Conservation (phyloP, 2,888 invertebrate species). For the Phragmatobia fuliginosa region DNA sequence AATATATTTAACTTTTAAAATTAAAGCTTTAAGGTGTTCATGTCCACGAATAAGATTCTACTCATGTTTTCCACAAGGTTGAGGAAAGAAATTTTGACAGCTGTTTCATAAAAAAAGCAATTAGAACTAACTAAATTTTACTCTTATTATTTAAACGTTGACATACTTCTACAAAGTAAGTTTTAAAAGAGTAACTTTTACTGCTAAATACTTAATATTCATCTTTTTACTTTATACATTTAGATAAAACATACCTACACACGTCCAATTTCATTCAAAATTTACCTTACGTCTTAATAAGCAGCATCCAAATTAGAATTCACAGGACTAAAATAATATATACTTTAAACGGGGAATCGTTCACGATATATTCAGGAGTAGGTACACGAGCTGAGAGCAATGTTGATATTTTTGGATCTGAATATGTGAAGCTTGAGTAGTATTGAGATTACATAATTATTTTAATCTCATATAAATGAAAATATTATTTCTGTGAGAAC, state of each 20-base stretch:
- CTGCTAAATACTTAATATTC: not conserved
- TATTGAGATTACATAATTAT: constrained; percentile 1
- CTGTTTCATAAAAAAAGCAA: not conserved
- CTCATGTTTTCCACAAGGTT: too few relatives aligned
- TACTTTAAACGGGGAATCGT: constrained; percentile 1
- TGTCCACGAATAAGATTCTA: too few relatives aligned
- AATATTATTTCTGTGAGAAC: constrained; percentile 3
- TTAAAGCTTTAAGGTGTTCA: too few relatives aligned
- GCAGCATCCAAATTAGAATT: not conserved
- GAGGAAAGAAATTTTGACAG: too few relatives aligned
- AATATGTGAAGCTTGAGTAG: constrained; percentile 3
- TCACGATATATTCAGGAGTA: not conserved
- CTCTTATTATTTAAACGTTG: too few relatives aligned
- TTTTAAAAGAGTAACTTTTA: not conserved
- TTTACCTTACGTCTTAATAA: not conserved
- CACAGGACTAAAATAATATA: constrained; percentile 1
- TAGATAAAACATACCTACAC: not conserved
- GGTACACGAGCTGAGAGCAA: not conserved
- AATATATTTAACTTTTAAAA: too few relatives aligned
- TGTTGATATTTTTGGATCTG: constrained; percentile 7
- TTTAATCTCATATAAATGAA: constrained; percentile 7
- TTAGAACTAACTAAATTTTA: not conserved
- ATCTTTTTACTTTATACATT: not conserved
- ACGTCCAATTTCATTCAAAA: not conserved
- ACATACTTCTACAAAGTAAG: not conserved